Percentiles rank a stretch among this genome's conserved stretches.
Conservation (phyloP, 2,113 vertebrate genomes). For the Aleadryas rufinucha region DNA sequence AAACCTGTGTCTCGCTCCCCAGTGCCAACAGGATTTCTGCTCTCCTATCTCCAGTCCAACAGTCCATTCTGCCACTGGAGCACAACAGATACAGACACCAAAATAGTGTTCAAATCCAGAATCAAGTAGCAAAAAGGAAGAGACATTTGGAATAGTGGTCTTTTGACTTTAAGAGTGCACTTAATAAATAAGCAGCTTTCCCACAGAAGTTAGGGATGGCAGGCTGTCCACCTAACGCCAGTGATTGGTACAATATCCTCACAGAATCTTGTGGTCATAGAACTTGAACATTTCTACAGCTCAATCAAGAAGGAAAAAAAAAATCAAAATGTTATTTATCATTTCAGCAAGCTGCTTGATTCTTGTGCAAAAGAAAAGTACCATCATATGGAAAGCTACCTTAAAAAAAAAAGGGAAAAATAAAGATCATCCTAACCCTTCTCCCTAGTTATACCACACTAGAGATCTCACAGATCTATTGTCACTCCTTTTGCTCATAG, state of each 20-base stretch:
- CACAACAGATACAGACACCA: neutral
- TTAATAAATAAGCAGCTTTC: conserved; percentile 7
- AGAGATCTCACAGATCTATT: conserved; percentile 21
- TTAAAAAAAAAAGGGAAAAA: neutral
- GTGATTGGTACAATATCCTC: neutral
- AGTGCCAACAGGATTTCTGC: conserved; percentile 25
- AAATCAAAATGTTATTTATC: neutral
- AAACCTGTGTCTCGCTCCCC: conserved; percentile 49
- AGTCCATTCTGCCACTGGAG: neutral
- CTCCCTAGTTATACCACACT: neutral
- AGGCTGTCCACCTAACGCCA: neutral
- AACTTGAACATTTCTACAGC: neutral
- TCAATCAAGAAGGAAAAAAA: neutral
- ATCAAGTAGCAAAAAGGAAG: neutral
- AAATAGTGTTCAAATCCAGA: neutral
- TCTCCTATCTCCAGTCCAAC: neutral
- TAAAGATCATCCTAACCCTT: neutral
- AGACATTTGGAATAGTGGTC: neutral
- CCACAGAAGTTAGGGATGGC: neutral
- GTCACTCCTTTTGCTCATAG: neutral
- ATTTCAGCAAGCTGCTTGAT: neutral
- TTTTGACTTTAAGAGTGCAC: neutral
- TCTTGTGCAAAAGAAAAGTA: conserved; percentile 2
- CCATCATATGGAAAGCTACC: neutral
- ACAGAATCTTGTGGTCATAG: neutral